Percentiles rank a stretch among this genome's conserved stretches.
Evolutionary conservation across 2,797 vertebrate genomes (phyloP).

Genomic region (Cygnus olor): DNA sequence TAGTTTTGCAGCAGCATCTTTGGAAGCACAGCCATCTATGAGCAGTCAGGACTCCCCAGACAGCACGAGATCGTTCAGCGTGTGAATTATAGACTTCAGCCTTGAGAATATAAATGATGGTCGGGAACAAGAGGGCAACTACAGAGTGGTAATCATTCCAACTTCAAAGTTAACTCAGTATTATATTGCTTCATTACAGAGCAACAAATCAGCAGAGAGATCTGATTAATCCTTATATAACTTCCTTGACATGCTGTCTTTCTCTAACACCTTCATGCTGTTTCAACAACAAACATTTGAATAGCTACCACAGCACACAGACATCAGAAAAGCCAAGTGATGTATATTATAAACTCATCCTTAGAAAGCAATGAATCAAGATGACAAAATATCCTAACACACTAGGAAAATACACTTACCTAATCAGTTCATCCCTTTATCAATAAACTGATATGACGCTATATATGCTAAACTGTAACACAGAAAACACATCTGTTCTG

Average conservation of each 20-base stretch:
- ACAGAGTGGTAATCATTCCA: slow-evolving; percentile 50
- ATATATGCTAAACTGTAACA: background rate
- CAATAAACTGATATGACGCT: background rate
- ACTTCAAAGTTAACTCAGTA: slow-evolving; percentile 45
- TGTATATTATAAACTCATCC: background rate
- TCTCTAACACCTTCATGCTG: background rate
- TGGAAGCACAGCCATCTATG: slow-evolving; percentile 13
- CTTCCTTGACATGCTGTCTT: slow-evolving; percentile 24
- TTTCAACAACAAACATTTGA: slow-evolving; percentile 44
- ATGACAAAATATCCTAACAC: background rate
- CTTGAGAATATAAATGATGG: slow-evolving; percentile 59
- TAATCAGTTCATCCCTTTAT: background rate
- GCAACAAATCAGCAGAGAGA: slow-evolving; percentile 32
- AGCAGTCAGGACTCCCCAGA: slow-evolving; percentile 44
- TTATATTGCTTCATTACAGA: slow-evolving; percentile 7
- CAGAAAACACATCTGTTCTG: background rate
- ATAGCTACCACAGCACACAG: background rate
- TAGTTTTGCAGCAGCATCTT: background rate
- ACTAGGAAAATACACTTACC: background rate
- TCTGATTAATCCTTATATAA: slow-evolving; percentile 46
- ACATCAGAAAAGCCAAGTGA: background rate
- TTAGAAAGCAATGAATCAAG: background rate
- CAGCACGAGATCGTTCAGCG: slow-evolving; percentile 9
- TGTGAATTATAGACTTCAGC: slow-evolving; percentile 62
- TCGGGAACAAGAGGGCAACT: slow-evolving; percentile 30